Conservation (phyloP, 2,888 invertebrate species). For the Sicus ferrugineus region DNA sequence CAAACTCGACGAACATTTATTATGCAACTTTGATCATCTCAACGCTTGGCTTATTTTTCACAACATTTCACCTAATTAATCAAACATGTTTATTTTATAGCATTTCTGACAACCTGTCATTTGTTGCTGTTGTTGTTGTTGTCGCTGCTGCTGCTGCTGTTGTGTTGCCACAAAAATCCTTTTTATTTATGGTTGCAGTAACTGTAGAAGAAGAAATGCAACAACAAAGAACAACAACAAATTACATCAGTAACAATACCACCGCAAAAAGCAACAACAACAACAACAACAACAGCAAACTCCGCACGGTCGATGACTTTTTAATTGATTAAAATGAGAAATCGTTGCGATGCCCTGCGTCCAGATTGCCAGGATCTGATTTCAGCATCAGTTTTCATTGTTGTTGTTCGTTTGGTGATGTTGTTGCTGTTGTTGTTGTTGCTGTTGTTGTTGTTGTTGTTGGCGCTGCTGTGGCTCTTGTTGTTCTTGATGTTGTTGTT, state of each 20-base stretch:
- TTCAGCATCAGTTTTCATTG: conserved; percentile 49
- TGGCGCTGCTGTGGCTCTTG: conserved; percentile 6
- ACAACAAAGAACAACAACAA: conserved; percentile 30
- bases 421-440: conserved; percentile 13
- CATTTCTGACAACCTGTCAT: conserved; percentile 28
- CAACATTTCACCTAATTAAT: conserved; percentile 63
- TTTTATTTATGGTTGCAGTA: neutral
- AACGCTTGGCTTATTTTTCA: conserved; percentile 53
- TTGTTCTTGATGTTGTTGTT: conserved; percentile 3
- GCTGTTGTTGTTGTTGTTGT: conserved; percentile 41
- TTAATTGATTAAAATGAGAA: conserved; percentile 64
- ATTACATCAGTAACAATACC: conserved; percentile 31
- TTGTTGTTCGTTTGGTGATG: conserved; percentile 37
- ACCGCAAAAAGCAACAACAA: conserved; percentile 20
- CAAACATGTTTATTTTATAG: conserved; percentile 43
- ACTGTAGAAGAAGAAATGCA: conserved; percentile 21
- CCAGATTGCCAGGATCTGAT: conserved; percentile 61
- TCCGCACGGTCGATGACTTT: conserved; percentile 60
- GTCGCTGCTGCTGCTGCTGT: neutral
- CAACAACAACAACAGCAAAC: conserved; percentile 27
- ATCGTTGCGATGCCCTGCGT: conserved; percentile 60
- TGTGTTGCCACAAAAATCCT: neutral
- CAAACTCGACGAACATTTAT: too few relatives aligned
- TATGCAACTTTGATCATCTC: neutral
- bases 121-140: conserved; percentile 14